Base-by-base conservation (phyloP, 2,888 invertebrate species). In the Apotomis capreana region DNA sequence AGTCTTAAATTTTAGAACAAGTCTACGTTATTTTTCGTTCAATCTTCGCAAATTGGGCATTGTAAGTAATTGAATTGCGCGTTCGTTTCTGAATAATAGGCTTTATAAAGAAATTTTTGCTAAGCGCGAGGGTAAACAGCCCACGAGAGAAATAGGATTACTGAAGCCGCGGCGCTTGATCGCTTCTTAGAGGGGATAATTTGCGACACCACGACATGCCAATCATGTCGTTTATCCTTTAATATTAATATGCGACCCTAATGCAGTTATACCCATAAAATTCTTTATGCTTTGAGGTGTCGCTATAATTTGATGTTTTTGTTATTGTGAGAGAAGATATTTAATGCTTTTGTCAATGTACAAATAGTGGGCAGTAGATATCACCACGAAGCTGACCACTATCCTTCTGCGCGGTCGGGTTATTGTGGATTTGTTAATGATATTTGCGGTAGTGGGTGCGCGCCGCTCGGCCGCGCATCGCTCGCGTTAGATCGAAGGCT, bases 361-460 rank as follows among this genome's bases (percentile, higher is more conserved):
- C 44, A 44, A 63, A 54, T 15, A 64, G 37, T 5, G 37, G 44
- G n/a, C 26, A 4, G 44, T 57, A 46, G 54, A 4, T 51, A 61
- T 13, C 44, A 60, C 10, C 36, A 12, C 83, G 79, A 80, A 82
- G 78, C 78, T 81, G 81, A 82, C 78, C 81, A 83, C 78, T 83
- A 82, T 78, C 79, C 82, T 82, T 84, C 78, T 81, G 80, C 87
- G 83, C 78, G 83, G 84, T 87, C 82, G 84, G 84, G 87, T 87
- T 84, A 82, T 86, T 84, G 85, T 87, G 82, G 84, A 86, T 86
- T 83, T 77, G 78, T 78, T 81, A 82, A 87, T 88, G 87, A 89
- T 91, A 88, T 90, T 92, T 89, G 90, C 88, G 89, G 87, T 87
- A 86, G 73, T 72, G 77, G 74, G 78, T 90, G 90, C 89, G 92